Evolutionary conservation across 2,888 invertebrate species (phyloP).

Genomic region (Aphrophora alni): DNA sequence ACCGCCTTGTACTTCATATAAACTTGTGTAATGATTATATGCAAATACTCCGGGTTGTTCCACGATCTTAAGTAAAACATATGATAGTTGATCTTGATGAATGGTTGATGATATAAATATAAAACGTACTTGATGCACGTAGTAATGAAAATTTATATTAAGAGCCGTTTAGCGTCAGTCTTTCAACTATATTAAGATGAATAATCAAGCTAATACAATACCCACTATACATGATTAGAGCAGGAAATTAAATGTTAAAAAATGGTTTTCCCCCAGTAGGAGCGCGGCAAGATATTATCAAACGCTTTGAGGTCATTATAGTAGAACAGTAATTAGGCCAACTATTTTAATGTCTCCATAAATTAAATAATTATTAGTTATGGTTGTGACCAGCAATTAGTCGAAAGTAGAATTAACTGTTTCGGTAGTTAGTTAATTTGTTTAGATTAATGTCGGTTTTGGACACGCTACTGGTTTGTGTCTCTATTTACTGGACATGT

Average conservation of each 20-base stretch:
- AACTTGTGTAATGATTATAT: too few species aligned
- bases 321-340: background rate
- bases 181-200: background rate
- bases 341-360: background rate
- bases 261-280: background rate
- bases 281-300: background rate
- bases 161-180: background rate
- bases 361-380: conserved; percentile 9
- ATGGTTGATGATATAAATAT: too few species aligned
- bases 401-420: background rate
- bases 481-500: too few species aligned
- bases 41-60: too few species aligned
- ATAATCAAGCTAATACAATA: background rate
- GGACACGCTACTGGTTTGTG: too few species aligned
- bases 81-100: too few species aligned
- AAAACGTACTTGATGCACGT: too few species aligned
- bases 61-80: too few species aligned
- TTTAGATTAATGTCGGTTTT: background rate
- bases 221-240: background rate
- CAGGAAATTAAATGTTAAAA: background rate
- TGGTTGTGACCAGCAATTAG: background rate
- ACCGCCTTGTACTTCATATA: too few species aligned
- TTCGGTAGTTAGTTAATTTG: background rate
- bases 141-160: background rate
- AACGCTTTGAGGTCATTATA: background rate